These are phyloP conservation scores for Atherinomorus stipes DNA, from an alignment of 2,113 vertebrate genomes.

Conservation along the genomic window DNA sequence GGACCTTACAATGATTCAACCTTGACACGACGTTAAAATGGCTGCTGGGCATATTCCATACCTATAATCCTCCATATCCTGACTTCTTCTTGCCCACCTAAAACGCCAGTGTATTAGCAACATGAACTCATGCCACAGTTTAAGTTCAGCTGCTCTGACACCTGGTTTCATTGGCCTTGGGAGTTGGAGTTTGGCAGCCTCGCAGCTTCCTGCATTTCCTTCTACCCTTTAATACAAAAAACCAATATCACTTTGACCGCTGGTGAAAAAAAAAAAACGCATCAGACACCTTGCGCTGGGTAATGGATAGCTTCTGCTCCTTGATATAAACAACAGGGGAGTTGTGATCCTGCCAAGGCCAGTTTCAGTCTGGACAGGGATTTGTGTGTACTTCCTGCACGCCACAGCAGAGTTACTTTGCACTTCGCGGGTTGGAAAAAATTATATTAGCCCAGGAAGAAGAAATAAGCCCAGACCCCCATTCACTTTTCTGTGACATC, in stretches of 20 bases:
- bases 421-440: conserved; percentile 62
- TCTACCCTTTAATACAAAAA: conserved; percentile 63
- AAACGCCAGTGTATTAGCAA: neutral
- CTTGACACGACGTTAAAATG: too few species aligned
- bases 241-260: conserved; percentile 72
- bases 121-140: conserved; percentile 29
- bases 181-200: conserved; percentile 58
- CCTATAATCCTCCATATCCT: neutral
- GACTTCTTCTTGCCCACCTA: neutral
- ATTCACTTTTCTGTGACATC: conserved; percentile 71
- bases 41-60: neutral
- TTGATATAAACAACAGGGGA: conserved; percentile 71
- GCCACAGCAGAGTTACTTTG: conserved; percentile 57
- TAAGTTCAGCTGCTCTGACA: conserved; percentile 54
- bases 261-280: conserved; percentile 66
- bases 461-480: conserved; percentile 59
- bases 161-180: conserved; percentile 58
- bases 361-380: conserved; percentile 62
- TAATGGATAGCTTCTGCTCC: conserved; percentile 75
- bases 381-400: conserved; percentile 57
- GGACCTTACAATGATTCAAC: too few species aligned
- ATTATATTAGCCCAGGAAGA: conserved; percentile 70
- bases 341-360: conserved; percentile 66
- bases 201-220: conserved; percentile 37
- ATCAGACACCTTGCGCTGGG: conserved; percentile 68